These are phyloP conservation scores for Plusia festucae DNA, from an alignment of 2,888 invertebrate species.

Conservation along the genomic window DNA sequence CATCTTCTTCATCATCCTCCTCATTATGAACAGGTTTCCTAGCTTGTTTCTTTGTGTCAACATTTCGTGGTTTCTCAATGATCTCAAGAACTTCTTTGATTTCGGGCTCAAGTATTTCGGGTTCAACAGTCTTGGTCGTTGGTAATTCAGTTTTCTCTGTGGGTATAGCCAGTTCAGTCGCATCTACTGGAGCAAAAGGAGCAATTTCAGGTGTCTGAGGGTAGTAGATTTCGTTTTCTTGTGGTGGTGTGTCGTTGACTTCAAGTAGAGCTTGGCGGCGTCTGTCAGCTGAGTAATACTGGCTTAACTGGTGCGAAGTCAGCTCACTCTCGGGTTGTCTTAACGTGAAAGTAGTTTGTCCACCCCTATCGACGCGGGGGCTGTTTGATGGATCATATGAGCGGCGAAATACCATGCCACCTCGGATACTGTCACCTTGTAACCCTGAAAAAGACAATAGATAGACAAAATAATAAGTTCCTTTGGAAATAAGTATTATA, in stretches of 20 bases:
- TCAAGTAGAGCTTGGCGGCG: constrained; percentile 78
- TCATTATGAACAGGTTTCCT: constrained; percentile 77
- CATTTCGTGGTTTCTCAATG: constrained; percentile 70
- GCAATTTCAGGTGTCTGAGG: constrained; percentile 69
- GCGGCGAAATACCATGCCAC: constrained; percentile 79
- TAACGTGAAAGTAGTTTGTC: constrained; percentile 81
- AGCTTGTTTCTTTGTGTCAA: constrained; percentile 70
- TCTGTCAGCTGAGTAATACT: constrained; percentile 79
- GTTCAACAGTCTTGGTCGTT: constrained; percentile 71
- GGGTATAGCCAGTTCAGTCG: constrained; percentile 71
- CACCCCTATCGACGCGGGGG: constrained; percentile 69
- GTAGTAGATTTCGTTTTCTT: constrained; percentile 80
- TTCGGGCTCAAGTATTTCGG: constrained; percentile 77
- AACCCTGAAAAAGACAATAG: constrained; percentile 69
- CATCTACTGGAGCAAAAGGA: constrained; percentile 64
- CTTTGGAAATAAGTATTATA: not conserved
- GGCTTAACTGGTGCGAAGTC: constrained; percentile 66
- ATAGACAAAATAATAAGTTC: not conserved
- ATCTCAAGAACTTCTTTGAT: constrained; percentile 74
- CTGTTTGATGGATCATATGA: constrained; percentile 81
- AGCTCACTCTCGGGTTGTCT: constrained; percentile 70
- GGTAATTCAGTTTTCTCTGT: constrained; percentile 73
- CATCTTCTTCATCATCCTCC: constrained; percentile 80
- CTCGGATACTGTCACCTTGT: constrained; percentile 76
- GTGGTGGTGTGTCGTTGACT: constrained; percentile 71